These are phyloP conservation scores for Chromobotia macracanthus DNA, from an alignment of 2,797 vertebrate genomes.

Conservation along the genomic window DNA sequence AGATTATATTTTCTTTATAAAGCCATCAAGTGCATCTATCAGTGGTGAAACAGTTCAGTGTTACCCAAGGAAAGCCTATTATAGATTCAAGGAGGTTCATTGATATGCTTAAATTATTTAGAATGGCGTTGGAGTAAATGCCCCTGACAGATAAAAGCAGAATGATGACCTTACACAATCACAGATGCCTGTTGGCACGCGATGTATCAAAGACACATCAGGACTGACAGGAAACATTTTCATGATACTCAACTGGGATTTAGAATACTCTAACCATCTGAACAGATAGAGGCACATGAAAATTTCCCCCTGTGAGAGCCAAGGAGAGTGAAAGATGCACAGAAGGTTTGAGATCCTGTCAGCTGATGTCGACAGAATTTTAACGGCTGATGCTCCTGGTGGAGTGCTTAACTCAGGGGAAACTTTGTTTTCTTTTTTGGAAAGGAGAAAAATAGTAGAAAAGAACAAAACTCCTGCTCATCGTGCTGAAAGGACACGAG, in stretches of 20 bases:
- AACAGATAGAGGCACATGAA: constrained; percentile 72
- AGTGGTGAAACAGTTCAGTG: constrained; percentile 9
- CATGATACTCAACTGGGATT: constrained; percentile 74
- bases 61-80: constrained; percentile 12
- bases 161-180: constrained; percentile 76
- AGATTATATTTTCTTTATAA: constrained; percentile 18
- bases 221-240: constrained; percentile 75
- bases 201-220: constrained; percentile 78
- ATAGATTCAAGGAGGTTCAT: constrained; percentile 38
- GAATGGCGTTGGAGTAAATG: constrained; percentile 62
- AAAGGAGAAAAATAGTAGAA: constrained; percentile 35
- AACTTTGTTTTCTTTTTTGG: constrained; percentile 43
- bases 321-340: constrained; percentile 50
- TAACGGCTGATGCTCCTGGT: constrained; percentile 68
- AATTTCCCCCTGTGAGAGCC: constrained; percentile 66
- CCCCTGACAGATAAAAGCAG: constrained; percentile 68
- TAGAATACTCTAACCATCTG: constrained; percentile 75
- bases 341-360: constrained; percentile 70
- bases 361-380: constrained; percentile 74
- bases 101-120: constrained; percentile 64
- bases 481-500: constrained; percentile 25
- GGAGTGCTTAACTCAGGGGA: constrained; percentile 56
- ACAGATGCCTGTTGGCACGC: constrained; percentile 65
- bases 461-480: constrained; percentile 35
- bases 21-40: constrained; percentile 39